phyloP scores from a whole-genome alignment of 1,140 invertebrate species.

The Lucilia cuprina region DNA sequence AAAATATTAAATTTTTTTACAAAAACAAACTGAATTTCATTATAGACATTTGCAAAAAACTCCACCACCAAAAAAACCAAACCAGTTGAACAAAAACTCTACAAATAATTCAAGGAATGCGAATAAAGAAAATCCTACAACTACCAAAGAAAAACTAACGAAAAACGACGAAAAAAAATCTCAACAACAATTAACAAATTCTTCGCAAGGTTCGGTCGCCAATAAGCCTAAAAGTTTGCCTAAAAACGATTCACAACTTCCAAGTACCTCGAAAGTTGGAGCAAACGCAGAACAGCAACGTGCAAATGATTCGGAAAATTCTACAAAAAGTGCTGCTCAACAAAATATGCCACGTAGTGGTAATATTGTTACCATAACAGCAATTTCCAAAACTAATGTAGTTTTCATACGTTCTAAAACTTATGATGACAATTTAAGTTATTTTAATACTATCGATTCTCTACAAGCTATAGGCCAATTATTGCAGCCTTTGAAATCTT shows the following conservation, averaged over 20 bases:
- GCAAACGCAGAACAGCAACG: background rate
- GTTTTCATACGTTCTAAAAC: slow-evolving; percentile 48
- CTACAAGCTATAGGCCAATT: slow-evolving; percentile 22
- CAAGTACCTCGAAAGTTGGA: background rate
- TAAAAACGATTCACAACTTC: background rate
- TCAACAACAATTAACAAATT: background rate
- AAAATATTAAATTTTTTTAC: too few species aligned
- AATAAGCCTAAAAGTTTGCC: background rate
- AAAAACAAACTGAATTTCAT: background rate
- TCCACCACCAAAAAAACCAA: background rate
- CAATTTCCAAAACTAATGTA: slow-evolving; percentile 51
- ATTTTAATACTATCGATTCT: slow-evolving; percentile 38
- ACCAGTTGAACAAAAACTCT: background rate
- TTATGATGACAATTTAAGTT: slow-evolving; percentile 46
- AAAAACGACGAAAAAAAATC: background rate
- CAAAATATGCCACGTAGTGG: slow-evolving; percentile 43
- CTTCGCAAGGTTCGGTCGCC: background rate
- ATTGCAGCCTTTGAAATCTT: slow-evolving; percentile 30
- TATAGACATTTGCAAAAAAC: background rate
- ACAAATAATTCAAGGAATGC: background rate
- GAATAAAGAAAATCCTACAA: background rate
- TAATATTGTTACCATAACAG: slow-evolving; percentile 47
- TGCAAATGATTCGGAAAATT: too few species aligned
- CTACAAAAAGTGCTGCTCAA: background rate
- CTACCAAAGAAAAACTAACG: background rate